Conservation (phyloP, 1,140 invertebrate species). For the Lethrus apterus region DNA sequence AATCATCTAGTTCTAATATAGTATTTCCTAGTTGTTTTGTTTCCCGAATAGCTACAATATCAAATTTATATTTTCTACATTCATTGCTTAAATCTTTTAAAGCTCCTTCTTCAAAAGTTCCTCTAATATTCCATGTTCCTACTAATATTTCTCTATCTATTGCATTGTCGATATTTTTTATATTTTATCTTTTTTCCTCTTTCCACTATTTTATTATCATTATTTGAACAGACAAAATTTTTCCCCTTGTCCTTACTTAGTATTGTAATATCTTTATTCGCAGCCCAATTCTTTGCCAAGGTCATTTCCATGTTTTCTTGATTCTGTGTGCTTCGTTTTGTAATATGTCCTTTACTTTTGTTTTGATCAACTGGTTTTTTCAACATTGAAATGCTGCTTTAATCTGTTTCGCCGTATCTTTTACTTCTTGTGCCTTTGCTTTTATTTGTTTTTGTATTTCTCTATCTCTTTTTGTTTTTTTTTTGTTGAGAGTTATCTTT, state of each 20-base stretch:
- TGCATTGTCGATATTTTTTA: neutral
- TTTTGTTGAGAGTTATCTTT: neutral
- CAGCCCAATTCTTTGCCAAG: too few relatives aligned
- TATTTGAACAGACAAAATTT: too few relatives aligned
- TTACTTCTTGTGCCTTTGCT: neutral
- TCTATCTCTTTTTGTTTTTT: neutral
- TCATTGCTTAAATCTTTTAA: neutral
- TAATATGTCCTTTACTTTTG: neutral
- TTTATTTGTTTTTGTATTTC: neutral
- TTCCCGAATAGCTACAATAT: conserved; percentile 5
- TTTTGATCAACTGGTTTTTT: neutral
- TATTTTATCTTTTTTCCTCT: neutral
- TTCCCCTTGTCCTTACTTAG: too few relatives aligned
- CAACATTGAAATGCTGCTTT: neutral
- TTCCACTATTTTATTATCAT: too few relatives aligned
- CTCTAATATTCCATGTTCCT: conserved; percentile 3
- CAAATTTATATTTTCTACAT: conserved; percentile 1
- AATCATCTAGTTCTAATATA: neutral
- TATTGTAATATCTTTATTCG: too few relatives aligned
- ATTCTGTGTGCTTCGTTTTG: neutral
- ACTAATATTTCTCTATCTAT: neutral
- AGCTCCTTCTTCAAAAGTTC: neutral
- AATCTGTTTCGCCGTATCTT: neutral
- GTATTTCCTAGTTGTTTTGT: conserved; percentile 1
- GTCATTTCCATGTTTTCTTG: neutral